Conservation (phyloP, 2,113 vertebrate species). For the Calyptommatus sinebrachiatus region DNA sequence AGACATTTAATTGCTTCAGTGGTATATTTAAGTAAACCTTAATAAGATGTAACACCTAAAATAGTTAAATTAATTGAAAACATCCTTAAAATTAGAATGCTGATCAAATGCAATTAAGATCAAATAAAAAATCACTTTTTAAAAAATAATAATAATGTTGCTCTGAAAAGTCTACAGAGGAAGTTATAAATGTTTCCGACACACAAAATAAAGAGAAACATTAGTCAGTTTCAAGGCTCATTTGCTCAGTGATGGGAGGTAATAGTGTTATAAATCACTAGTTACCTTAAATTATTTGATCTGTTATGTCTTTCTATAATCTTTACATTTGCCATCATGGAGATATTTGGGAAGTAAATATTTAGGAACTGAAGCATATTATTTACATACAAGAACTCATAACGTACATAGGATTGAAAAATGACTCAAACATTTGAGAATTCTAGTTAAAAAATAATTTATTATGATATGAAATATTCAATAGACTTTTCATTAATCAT, state of each 20-base stretch:
- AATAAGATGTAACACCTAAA: slow-evolving; percentile 35
- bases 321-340: slow-evolving; percentile 54
- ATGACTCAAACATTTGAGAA: neutral
- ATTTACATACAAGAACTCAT: slow-evolving; percentile 31
- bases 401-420: slow-evolving; percentile 49
- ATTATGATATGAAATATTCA: slow-evolving; percentile 37
- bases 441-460: slow-evolving; percentile 29
- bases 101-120: slow-evolving; percentile 69
- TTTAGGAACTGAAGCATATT: slow-evolving; percentile 43
- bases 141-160: slow-evolving; percentile 37
- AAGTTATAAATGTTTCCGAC: slow-evolving; percentile 73
- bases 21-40: slow-evolving; percentile 13
- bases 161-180: slow-evolving; percentile 58
- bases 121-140: slow-evolving; percentile 58
- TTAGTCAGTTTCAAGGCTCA: slow-evolving; percentile 74
- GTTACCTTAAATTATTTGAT: slow-evolving; percentile 64
- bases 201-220: slow-evolving; percentile 75
- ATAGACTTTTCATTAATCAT: slow-evolving; percentile 30
- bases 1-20: neutral
- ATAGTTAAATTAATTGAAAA: slow-evolving; percentile 56
- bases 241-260: slow-evolving; percentile 66
- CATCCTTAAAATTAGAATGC: slow-evolving; percentile 60
- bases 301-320: slow-evolving; percentile 64
- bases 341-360: slow-evolving; percentile 66
- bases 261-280: slow-evolving; percentile 72